A percentile compares a stretch with the other conserved stretches of the same genome.
phyloP scores from a whole-genome alignment of 2,888 invertebrate species.

The Noctua janthina region DNA sequence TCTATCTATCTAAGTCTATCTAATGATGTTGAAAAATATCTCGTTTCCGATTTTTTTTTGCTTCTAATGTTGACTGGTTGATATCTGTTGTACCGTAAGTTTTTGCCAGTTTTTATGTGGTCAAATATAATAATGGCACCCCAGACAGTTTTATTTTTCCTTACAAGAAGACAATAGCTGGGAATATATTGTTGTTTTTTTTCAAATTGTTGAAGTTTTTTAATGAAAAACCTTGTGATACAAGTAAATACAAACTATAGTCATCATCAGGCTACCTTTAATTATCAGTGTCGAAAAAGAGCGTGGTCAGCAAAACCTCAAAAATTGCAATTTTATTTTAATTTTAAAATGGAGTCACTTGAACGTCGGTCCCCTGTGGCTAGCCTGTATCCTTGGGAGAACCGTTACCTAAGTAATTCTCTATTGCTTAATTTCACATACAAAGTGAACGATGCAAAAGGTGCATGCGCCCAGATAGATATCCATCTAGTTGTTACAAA shows the following conservation, averaged over 20 bases:
- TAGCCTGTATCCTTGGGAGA: slow-evolving; percentile 14
- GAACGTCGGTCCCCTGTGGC: neutral
- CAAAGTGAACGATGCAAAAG: slow-evolving; percentile 29
- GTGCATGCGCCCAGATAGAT: slow-evolving; percentile 41
- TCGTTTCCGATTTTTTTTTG: slow-evolving; percentile 31
- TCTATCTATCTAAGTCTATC: slow-evolving; percentile 20
- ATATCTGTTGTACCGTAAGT: neutral
- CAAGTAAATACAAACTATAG: neutral
- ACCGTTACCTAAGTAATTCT: slow-evolving; percentile 9
- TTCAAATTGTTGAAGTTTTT: no score
- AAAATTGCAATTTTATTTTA: neutral
- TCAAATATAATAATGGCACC: neutral
- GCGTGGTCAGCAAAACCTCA: neutral
- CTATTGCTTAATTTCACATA: slow-evolving; percentile 35
- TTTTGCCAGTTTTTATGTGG: slow-evolving; percentile 17
- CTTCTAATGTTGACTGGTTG: neutral
- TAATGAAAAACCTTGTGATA: neutral
- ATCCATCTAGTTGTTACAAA: slow-evolving; percentile 45
- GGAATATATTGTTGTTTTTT: neutral
- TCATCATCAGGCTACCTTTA: neutral
- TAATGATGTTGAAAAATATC: slow-evolving; percentile 45
- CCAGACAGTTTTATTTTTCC: neutral
- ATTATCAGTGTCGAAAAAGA: neutral
- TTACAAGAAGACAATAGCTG: neutral
- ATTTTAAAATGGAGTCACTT: neutral